Evolutionary conservation across 2,113 vertebrate species (phyloP).

Genomic region (Thamnaconus septentrionalis): DNA sequence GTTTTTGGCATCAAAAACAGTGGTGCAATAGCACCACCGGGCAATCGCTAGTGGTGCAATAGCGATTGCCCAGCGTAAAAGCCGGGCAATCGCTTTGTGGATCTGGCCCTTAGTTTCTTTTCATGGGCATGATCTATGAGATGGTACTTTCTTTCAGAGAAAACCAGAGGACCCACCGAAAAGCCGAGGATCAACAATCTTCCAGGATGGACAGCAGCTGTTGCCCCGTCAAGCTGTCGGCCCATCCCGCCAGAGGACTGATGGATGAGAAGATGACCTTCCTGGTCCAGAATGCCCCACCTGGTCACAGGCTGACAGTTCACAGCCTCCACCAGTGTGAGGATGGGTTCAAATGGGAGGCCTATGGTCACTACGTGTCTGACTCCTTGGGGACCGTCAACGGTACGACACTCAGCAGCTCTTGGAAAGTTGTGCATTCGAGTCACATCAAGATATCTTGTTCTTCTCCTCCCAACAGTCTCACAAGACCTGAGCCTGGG

Average conservation of each 20-base stretch:
- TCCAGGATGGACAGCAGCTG: conserved; percentile 39
- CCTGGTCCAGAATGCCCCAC: conserved; percentile 39
- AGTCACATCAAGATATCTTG: too few species aligned
- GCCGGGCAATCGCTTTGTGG: too few species aligned
- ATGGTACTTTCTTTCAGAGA: too few species aligned
- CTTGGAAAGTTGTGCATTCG: background rate
- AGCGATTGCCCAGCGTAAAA: too few species aligned
- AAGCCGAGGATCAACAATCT: too few species aligned
- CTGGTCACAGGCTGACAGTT: conserved; percentile 56
- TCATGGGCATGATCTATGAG: too few species aligned
- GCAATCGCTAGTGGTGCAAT: too few species aligned
- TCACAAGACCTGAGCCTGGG: conserved; percentile 65
- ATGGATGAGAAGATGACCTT: conserved; percentile 66
- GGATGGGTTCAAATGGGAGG: conserved; percentile 66
- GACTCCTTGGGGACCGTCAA: conserved; percentile 51
- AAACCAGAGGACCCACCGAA: too few species aligned
- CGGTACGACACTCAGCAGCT: conserved; percentile 29
- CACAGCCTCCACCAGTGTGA: conserved; percentile 55
- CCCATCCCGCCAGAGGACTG: conserved; percentile 60
- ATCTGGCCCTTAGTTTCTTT: too few species aligned
- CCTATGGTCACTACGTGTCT: conserved; percentile 62
- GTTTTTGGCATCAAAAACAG: too few species aligned
- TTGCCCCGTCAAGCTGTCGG: conserved; percentile 45
- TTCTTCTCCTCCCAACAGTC: conserved; percentile 36
- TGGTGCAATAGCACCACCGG: too few species aligned